A percentile compares a stretch with the other conserved stretches of the same genome.
Conservation (phyloP, 2,888 invertebrate genomes). For the Anagyrus pseudococci region DNA sequence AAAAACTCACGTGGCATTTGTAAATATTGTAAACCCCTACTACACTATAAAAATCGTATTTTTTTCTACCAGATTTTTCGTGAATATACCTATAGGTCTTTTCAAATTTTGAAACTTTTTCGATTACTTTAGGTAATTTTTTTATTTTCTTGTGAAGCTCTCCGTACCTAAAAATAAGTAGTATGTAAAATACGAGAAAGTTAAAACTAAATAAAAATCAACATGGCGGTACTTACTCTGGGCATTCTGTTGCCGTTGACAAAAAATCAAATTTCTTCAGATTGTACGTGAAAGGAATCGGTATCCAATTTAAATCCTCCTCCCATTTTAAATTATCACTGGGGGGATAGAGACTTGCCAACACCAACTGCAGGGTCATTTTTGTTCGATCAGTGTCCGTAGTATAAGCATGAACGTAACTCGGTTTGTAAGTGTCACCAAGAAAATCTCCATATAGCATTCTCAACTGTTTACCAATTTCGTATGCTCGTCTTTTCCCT, state of each 20-base stretch:
- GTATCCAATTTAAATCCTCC: constrained; percentile 39
- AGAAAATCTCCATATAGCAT: constrained; percentile 42
- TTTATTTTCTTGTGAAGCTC: too few relatives aligned
- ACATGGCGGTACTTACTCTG: not conserved
- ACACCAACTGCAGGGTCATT: constrained; percentile 44
- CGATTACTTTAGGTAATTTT: too few relatives aligned
- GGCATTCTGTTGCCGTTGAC: not conserved
- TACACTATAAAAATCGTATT: not conserved
- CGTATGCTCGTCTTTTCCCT: constrained; percentile 44
- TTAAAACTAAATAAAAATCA: not conserved
- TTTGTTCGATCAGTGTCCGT: constrained; percentile 45
- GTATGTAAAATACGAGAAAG: too few relatives aligned
- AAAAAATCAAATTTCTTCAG: not conserved
- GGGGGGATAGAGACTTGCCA: constrained; percentile 45
- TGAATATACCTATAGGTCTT: not conserved
- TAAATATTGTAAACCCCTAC: not conserved
- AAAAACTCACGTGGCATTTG: too few relatives aligned
- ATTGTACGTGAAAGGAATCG: constrained; percentile 42
- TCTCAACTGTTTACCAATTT: constrained; percentile 42
- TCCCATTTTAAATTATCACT: constrained; percentile 37
- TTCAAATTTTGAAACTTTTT: not conserved
- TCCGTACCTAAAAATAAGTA: too few relatives aligned
- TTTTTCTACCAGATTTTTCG: not conserved
- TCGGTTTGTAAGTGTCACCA: constrained; percentile 27
- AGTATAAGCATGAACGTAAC: constrained; percentile 41